Conservation (phyloP, 2,113 vertebrate species). For the Eonycteris spelaea region DNA sequence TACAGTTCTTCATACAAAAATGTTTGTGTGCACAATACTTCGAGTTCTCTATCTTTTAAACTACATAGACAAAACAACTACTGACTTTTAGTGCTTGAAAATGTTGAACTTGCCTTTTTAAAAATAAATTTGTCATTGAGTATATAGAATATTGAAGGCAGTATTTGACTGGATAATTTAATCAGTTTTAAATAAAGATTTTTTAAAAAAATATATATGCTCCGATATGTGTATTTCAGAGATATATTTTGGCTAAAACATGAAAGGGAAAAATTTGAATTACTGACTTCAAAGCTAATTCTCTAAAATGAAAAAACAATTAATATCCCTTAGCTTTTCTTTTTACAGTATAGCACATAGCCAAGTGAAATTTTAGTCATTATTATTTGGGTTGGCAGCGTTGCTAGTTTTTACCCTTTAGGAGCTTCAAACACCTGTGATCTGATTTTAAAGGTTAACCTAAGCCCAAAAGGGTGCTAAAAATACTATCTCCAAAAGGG, state of each 20-base stretch:
- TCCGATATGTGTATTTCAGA: background rate
- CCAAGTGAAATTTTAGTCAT: background rate
- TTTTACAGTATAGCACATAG: background rate
- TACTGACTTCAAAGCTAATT: background rate
- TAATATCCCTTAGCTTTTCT: background rate
- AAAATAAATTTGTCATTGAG: background rate
- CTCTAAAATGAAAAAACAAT: background rate
- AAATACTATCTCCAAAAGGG: background rate
- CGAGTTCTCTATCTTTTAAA: background rate
- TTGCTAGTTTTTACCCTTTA: background rate
- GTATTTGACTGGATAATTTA: background rate
- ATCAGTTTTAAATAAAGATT: background rate
- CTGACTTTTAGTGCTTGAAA: background rate
- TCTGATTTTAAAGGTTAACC: constrained; percentile 33
- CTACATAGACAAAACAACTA: background rate
- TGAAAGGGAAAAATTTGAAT: background rate
- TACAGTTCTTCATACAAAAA: background rate
- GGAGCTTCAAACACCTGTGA: constrained; percentile 16
- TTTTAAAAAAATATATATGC: background rate
- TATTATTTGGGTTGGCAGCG: background rate
- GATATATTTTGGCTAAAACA: background rate
- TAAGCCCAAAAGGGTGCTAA: background rate
- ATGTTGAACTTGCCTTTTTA: background rate
- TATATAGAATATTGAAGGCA: background rate
- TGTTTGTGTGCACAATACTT: background rate